Conservation (phyloP, 2,113 vertebrate genomes). For the Sciurus niger region DNA sequence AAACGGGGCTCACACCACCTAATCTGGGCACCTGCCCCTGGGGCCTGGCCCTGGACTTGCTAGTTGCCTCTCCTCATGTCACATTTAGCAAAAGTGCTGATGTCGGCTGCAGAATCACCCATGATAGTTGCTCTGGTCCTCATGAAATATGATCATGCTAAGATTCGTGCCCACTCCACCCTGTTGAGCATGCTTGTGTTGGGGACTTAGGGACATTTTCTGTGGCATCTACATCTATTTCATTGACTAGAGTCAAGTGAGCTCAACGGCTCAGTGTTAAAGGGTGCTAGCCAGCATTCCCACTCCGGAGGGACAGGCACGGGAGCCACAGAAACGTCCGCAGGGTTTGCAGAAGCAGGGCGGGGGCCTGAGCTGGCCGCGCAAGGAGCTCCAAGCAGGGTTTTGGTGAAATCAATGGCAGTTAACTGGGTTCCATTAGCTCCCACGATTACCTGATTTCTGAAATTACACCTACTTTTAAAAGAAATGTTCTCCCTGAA, state of each 20-base stretch:
- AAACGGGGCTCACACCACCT: neutral
- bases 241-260: neutral
- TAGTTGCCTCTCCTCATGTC: neutral
- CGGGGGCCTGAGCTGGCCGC: neutral
- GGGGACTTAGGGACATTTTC: neutral
- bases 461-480: neutral
- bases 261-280: neutral
- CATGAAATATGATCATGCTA: neutral
- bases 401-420: neutral
- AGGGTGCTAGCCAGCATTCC: neutral
- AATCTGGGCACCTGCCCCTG: neutral
- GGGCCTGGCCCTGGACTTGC: neutral
- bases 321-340: rapidly evolving
- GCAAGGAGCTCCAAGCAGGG: neutral
- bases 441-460: neutral
- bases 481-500: neutral
- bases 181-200: neutral
- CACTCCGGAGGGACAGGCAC: rapidly evolving
- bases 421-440: neutral
- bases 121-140: neutral
- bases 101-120: neutral
- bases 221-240: constrained; percentile 8
- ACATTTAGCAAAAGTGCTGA: neutral
- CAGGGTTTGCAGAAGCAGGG: neutral
- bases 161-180: rapidly evolving